phyloP scores from a whole-genome alignment of 2,113 vertebrate genomes.

The Ariopsis seemanni region DNA sequence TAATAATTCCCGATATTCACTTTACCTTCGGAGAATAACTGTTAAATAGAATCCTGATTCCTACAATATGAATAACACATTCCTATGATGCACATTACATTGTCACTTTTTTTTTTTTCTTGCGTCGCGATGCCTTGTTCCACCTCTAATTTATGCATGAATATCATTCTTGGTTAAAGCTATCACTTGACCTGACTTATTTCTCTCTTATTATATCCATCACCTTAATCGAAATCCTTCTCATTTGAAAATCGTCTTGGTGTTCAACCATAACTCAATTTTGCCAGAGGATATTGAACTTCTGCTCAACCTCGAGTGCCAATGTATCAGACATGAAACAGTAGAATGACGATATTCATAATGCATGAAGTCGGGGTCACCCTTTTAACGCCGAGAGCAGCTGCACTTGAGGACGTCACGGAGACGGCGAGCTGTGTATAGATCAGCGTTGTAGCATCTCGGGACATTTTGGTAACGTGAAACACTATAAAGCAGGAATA shows the following conservation, averaged over 20 bases:
- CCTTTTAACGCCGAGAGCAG: not conserved
- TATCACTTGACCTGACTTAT: not conserved
- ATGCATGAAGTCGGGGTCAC: conserved; percentile 35
- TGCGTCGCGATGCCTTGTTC: no score
- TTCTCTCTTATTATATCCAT: not conserved
- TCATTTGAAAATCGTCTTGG: conserved; percentile 5
- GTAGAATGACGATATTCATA: conserved; percentile 25
- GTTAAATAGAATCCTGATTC: not conserved
- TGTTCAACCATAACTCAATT: conserved; percentile 32
- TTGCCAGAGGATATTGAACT: conserved; percentile 21
- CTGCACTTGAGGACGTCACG: not conserved
- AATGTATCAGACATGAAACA: conserved; percentile 21
- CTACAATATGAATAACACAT: not conserved
- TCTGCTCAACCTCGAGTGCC: conserved; percentile 6
- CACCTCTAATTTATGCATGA: not conserved
- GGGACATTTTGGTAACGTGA: not conserved
- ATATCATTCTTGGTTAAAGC: not conserved
- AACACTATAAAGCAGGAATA: not conserved
- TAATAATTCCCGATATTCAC: no score
- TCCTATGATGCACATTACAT: not conserved
- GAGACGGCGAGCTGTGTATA: not conserved
- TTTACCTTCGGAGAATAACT: no score
- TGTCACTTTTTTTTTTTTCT: no score
- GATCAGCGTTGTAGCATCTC: not conserved
- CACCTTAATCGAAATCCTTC: not conserved